phyloP scores from a whole-genome alignment of 2,888 invertebrate species.

The Schizotus pectinicornis region DNA sequence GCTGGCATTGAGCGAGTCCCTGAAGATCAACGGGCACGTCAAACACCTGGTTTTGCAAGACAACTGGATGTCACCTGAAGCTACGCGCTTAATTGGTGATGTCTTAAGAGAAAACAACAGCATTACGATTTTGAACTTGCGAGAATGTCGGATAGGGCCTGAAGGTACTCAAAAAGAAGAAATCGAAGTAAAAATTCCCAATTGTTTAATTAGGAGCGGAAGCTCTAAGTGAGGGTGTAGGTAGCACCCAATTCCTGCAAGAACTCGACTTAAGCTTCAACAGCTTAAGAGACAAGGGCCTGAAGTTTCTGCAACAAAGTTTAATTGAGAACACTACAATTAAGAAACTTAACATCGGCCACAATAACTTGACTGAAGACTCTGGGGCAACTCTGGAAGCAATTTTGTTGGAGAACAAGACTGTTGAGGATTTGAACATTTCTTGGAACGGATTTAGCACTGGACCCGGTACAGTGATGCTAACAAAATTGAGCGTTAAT shows the following conservation, averaged over 20 bases:
- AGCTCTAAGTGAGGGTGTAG: slow-evolving; percentile 51
- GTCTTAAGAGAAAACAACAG: slow-evolving; percentile 54
- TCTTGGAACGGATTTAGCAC: slow-evolving; percentile 63
- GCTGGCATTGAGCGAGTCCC: slow-evolving; percentile 50
- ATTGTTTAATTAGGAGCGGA: too few relatives aligned
- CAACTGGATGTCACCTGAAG: slow-evolving; percentile 55
- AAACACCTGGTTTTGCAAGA: slow-evolving; percentile 54
- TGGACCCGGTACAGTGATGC: slow-evolving; percentile 43
- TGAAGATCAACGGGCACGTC: slow-evolving; percentile 53
- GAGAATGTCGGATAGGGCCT: slow-evolving; percentile 58
- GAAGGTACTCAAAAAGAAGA: slow-evolving; percentile 51
- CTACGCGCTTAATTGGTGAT: slow-evolving; percentile 52
- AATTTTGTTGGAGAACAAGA: slow-evolving; percentile 55
- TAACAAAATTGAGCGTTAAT: slow-evolving; percentile 3
- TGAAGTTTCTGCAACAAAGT: slow-evolving; percentile 49
- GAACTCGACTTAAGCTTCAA: slow-evolving; percentile 59
- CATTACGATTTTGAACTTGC: slow-evolving; percentile 52
- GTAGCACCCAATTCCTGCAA: slow-evolving; percentile 46
- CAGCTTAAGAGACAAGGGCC: slow-evolving; percentile 58
- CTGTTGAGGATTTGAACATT: slow-evolving; percentile 60
- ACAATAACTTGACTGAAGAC: slow-evolving; percentile 60
- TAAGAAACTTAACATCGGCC: slow-evolving; percentile 58
- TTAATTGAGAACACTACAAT: slow-evolving; percentile 52
- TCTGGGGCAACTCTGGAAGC: slow-evolving; percentile 53
- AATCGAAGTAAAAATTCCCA: too few relatives aligned